Evolutionary conservation across 2,888 invertebrate species (phyloP).

Genomic region (Tachina fera): DNA sequence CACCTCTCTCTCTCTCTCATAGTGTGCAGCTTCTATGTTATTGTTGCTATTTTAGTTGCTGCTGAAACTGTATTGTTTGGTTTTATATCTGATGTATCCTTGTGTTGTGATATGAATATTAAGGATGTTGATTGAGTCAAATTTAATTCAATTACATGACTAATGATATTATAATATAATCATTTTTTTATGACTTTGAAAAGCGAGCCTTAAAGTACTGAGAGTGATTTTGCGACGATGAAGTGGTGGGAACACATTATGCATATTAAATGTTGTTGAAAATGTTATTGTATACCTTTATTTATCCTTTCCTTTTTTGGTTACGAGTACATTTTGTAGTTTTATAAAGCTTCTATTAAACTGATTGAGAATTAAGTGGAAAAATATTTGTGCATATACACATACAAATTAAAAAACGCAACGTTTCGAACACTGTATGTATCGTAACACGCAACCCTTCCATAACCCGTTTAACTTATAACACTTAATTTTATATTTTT

Average conservation of each 20-base stretch:
- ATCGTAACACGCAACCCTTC: no score
- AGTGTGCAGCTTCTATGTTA: background rate
- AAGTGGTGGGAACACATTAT: slow-evolving; percentile 62
- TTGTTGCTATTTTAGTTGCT: background rate
- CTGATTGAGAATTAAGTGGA: slow-evolving; percentile 50
- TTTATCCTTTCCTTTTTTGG: slow-evolving; percentile 5
- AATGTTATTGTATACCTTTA: slow-evolving; percentile 44
- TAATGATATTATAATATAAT: slow-evolving; percentile 76
- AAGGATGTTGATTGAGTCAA: slow-evolving; percentile 76
- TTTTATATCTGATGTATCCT: slow-evolving; percentile 41
- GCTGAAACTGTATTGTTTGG: slow-evolving; percentile 21
- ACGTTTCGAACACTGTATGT: no score
- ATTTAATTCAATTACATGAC: slow-evolving; percentile 79
- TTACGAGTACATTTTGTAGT: slow-evolving; percentile 30
- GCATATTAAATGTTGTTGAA: slow-evolving; percentile 63
- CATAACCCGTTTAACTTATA: no score
- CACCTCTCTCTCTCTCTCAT: background rate
- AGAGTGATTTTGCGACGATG: slow-evolving; percentile 60
- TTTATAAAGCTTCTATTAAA: slow-evolving; percentile 24
- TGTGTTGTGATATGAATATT: slow-evolving; percentile 77
- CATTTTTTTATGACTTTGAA: slow-evolving; percentile 74
- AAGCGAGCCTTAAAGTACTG: slow-evolving; percentile 26
- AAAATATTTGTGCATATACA: background rate
- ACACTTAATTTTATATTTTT: no score
- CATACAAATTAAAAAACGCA: background rate